Conservation (phyloP, 2,888 invertebrate genomes). For the Archips xylosteana region DNA sequence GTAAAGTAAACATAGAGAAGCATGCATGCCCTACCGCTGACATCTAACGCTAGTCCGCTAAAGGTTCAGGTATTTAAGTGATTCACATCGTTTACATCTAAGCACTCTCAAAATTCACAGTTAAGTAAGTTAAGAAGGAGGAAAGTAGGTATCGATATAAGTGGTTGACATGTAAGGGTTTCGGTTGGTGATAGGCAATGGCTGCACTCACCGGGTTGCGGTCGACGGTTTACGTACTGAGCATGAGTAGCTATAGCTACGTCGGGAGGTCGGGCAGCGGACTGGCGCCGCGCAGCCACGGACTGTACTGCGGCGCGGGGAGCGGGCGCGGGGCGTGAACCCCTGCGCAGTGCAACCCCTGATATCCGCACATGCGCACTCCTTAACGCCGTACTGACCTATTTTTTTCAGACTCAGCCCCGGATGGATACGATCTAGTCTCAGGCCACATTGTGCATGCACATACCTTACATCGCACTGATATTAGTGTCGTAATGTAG, state of each 20-base stretch:
- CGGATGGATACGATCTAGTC: slow-evolving; percentile 37
- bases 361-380: slow-evolving; percentile 60
- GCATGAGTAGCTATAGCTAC: slow-evolving; percentile 48
- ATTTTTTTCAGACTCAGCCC: slow-evolving; percentile 56
- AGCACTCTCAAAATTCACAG: slow-evolving; percentile 67
- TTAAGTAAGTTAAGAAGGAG: slow-evolving; percentile 55
- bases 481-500: not conserved
- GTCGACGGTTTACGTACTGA: slow-evolving; percentile 60
- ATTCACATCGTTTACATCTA: slow-evolving; percentile 67
- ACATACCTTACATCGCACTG: not conserved
- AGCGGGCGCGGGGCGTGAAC: slow-evolving; percentile 47
- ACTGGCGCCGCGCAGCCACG: slow-evolving; percentile 17
- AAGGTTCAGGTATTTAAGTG: slow-evolving; percentile 60
- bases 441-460: slow-evolving; percentile 5
- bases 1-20: slow-evolving; percentile 71
- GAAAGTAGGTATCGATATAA: slow-evolving; percentile 51
- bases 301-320: slow-evolving; percentile 39
- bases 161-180: slow-evolving; percentile 51
- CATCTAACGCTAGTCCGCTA: slow-evolving; percentile 67
- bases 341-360: slow-evolving; percentile 39
- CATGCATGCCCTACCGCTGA: slow-evolving; percentile 82
- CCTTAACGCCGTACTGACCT: slow-evolving; percentile 57
- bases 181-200: slow-evolving; percentile 44
- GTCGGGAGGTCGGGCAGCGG: slow-evolving; percentile 47
- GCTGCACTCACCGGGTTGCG: slow-evolving; percentile 69